These are phyloP conservation scores for Diglossa cyanea DNA, from an alignment of 2,797 vertebrate species.

Conservation along the genomic window DNA sequence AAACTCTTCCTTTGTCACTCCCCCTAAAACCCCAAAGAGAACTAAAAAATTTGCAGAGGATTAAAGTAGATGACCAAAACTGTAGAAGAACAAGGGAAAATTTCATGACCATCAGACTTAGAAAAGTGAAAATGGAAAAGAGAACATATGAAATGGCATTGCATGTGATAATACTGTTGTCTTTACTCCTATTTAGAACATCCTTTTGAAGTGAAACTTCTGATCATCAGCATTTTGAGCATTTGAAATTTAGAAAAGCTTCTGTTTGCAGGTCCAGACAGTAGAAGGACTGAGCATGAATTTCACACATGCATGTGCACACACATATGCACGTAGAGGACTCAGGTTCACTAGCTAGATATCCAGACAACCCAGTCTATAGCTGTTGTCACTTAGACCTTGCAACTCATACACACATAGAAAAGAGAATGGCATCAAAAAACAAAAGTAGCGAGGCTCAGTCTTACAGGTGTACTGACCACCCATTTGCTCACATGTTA, in stretches of 20 bases:
- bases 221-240: not conserved
- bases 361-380: not conserved
- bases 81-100: not conserved
- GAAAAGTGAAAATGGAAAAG: not conserved
- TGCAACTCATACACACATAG: fast-evolving
- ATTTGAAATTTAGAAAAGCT: not conserved
- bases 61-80: not conserved
- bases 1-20: not conserved
- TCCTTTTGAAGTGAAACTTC: not conserved
- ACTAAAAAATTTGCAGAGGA: not conserved
- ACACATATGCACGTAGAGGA: not conserved
- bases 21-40: not conserved
- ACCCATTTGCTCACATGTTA: not conserved
- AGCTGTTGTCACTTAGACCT: not conserved
- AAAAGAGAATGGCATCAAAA: not conserved
- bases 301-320: not conserved
- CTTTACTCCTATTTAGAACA: not conserved
- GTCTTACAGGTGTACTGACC: not conserved
- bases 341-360: not conserved
- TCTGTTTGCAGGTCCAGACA: not conserved
- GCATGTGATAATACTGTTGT: not conserved
- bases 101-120: not conserved
- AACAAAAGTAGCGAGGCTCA: not conserved
- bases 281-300: fast-evolving
- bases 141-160: not conserved